Evolutionary conservation across 2,797 vertebrate genomes (phyloP).

Genomic region (Craterocephalus amniculus): DNA sequence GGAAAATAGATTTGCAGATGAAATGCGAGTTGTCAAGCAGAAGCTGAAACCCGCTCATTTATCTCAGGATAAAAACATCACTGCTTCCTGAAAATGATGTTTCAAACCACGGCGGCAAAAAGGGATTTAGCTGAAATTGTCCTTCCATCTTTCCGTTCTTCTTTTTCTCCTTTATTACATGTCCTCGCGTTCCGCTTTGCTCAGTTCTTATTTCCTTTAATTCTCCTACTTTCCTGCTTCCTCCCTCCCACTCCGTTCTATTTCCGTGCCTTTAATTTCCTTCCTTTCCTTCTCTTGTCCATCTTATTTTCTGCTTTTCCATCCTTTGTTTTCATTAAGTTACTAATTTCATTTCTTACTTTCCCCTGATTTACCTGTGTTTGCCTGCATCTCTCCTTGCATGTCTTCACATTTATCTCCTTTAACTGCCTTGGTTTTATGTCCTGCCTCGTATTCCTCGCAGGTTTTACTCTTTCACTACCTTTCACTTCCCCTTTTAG

Average conservation of each 20-base stretch:
- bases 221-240: neutral
- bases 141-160: neutral
- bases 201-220: neutral
- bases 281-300: neutral
- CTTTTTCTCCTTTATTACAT: neutral
- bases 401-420: neutral
- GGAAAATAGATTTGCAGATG: neutral
- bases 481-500: neutral
- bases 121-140: neutral
- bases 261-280: neutral
- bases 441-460: neutral
- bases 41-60: neutral
- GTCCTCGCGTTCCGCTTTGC: neutral
- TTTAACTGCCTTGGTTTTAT: neutral
- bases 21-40: neutral
- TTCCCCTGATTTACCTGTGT: neutral
- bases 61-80: constrained; percentile 7
- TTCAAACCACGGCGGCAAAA: neutral
- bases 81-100: neutral
- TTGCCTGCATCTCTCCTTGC: neutral
- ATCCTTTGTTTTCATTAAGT: neutral
- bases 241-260: neutral
- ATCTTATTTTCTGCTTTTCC: neutral
- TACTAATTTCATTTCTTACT: neutral
- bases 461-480: neutral